A percentile compares a stretch with the other conserved stretches of the same genome.
These are phyloP conservation scores for Caradrina clavipalpis DNA, from an alignment of 2,888 invertebrate genomes.

Conservation along the genomic window DNA sequence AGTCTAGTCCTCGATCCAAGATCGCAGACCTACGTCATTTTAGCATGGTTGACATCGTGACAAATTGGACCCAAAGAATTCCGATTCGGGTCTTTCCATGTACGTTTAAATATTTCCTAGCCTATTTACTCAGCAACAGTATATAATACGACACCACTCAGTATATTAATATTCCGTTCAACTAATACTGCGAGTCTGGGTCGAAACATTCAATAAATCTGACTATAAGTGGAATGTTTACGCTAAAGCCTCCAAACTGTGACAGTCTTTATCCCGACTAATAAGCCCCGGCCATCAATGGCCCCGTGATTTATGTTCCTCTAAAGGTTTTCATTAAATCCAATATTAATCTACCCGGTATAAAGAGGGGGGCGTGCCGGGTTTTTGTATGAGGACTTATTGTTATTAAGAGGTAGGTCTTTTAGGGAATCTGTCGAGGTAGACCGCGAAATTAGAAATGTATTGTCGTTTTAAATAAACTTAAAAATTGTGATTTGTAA, in stretches of 20 bases:
- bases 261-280: constrained; percentile 66
- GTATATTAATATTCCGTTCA: constrained; percentile 3
- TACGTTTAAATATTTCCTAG: too few relatives aligned
- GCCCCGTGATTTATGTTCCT: constrained; percentile 68
- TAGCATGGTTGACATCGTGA: too few relatives aligned
- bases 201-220: constrained; percentile 65
- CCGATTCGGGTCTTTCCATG: too few relatives aligned
- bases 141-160: too few relatives aligned
- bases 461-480: too few relatives aligned
- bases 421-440: neutral
- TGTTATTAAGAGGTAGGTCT: constrained; percentile 44
- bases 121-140: neutral
- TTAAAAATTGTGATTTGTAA: too few relatives aligned
- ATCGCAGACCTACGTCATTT: too few relatives aligned
- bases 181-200: neutral
- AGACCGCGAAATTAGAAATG: neutral
- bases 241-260: constrained; percentile 61
- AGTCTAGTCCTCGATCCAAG: too few relatives aligned
- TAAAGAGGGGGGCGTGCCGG: constrained; percentile 40
- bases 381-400: constrained; percentile 56
- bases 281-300: constrained; percentile 72
- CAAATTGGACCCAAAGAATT: too few relatives aligned
- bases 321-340: constrained; percentile 73
- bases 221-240: constrained; percentile 71
- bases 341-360: constrained; percentile 61